Conservation (phyloP, 2,113 vertebrate genomes). For the Phrynocephalus versicolor region DNA sequence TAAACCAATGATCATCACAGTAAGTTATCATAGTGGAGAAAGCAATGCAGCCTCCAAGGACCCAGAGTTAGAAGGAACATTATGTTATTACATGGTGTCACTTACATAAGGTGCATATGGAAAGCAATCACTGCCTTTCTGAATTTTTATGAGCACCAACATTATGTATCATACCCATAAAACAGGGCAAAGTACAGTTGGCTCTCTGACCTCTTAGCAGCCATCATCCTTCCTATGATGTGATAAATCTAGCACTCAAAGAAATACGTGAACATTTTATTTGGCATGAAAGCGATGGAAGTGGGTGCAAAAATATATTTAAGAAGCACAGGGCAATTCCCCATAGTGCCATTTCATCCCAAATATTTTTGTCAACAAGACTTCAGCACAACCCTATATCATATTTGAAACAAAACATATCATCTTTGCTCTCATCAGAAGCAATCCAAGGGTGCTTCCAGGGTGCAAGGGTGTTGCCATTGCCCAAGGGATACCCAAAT, state of each 20-base stretch:
- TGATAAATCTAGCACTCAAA: not conserved
- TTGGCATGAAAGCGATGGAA: not conserved
- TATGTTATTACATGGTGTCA: not conserved
- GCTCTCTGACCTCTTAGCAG: not conserved
- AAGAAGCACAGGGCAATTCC: not conserved
- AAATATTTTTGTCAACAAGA: not conserved
- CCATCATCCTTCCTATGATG: not conserved
- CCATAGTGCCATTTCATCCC: not conserved
- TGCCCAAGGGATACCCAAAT: too few relatives aligned
- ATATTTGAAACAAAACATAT: not conserved
- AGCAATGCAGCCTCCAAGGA: not conserved
- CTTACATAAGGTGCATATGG: not conserved
- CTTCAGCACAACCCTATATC: not conserved
- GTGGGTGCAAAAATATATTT: not conserved
- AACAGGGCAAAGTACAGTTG: not conserved
- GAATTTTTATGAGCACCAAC: not conserved
- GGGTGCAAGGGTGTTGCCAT: not conserved
- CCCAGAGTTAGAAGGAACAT: not conserved
- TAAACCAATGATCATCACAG: not conserved
- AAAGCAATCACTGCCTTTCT: not conserved
- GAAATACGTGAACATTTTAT: not conserved
- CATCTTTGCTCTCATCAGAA: not conserved
- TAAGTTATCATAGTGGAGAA: not conserved
- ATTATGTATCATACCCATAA: not conserved
- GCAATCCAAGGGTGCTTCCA: too few relatives aligned